Evolutionary conservation across 2,797 vertebrate genomes (phyloP).

Genomic region (Semotilus atromaculatus): DNA sequence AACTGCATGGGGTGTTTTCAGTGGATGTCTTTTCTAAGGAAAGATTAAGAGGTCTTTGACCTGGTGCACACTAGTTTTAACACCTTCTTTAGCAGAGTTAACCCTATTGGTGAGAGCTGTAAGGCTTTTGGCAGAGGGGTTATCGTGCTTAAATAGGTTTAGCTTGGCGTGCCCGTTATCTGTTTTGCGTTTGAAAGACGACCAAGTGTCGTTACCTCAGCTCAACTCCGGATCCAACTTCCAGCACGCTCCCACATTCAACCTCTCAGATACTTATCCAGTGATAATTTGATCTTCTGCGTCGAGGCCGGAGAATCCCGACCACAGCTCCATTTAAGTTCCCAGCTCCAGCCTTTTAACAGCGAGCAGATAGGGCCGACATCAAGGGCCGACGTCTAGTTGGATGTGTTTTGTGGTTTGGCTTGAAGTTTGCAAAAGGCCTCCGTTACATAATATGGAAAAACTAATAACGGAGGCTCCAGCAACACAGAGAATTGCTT

Average conservation of each 20-base stretch:
- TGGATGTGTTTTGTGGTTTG: slow-evolving; percentile 44
- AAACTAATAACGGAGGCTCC: slow-evolving; percentile 37
- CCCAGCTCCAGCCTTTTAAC: slow-evolving; percentile 44
- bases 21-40: slow-evolving; percentile 35
- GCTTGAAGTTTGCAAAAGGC: slow-evolving; percentile 21
- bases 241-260: not conserved
- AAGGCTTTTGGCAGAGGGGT: slow-evolving; percentile 39
- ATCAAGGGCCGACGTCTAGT: slow-evolving; percentile 24
- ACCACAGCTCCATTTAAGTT: slow-evolving; percentile 47
- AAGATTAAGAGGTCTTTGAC: slow-evolving; percentile 54
- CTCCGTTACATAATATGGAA: slow-evolving; percentile 25
- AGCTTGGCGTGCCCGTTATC: slow-evolving; percentile 30
- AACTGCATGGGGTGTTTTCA: slow-evolving; percentile 18
- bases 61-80: slow-evolving; percentile 47
- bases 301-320: slow-evolving; percentile 26
- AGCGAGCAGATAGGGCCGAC: slow-evolving; percentile 29
- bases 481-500: not conserved
- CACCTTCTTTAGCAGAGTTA: slow-evolving; percentile 48
- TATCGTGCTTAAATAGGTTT: slow-evolving; percentile 49
- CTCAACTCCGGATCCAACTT: slow-evolving; percentile 29
- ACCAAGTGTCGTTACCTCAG: slow-evolving; percentile 39
- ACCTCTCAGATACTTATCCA: slow-evolving; percentile 46
- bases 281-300: slow-evolving; percentile 38
- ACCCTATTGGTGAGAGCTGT: slow-evolving; percentile 43
- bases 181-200: slow-evolving; percentile 28